Conservation (phyloP, 2,113 vertebrate genomes). For the Mus spicilegus region DNA sequence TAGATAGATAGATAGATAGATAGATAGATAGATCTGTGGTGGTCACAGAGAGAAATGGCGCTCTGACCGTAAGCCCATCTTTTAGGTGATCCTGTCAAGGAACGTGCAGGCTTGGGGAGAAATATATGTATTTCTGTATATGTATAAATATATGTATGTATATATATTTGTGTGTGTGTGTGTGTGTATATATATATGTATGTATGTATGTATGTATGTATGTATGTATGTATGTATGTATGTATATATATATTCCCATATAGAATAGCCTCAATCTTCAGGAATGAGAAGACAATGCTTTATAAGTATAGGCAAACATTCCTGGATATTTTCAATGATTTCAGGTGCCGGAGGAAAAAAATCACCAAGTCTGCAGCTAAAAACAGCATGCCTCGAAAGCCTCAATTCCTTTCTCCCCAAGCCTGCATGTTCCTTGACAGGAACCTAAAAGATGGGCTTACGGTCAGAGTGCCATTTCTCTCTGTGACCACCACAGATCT, state of each 20-base stretch:
- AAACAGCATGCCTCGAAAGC: not conserved
- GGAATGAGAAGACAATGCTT: not conserved
- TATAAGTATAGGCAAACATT: not conserved
- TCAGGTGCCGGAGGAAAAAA: conserved; percentile 1
- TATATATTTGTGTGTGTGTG: no score
- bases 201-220: no score
- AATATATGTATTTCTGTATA: no score
- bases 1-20: no score
- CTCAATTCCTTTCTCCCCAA: not conserved
- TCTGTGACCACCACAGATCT: not conserved
- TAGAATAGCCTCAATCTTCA: not conserved
- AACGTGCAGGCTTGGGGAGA: no score
- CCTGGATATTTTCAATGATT: conserved; percentile 23
- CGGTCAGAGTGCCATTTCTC: not conserved
- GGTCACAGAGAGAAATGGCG: no score
- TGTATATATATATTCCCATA: not conserved
- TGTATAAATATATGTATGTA: no score
- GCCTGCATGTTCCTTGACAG: not conserved
- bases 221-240: no score
- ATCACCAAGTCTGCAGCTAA: not conserved
- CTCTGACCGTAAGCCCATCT: no score
- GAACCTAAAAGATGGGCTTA: not conserved
- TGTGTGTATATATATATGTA: no score
- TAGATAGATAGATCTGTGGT: no score
- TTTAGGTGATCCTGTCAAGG: no score